Conservation (phyloP, 2,888 invertebrate genomes). For the Neoitamus cyanurus region DNA sequence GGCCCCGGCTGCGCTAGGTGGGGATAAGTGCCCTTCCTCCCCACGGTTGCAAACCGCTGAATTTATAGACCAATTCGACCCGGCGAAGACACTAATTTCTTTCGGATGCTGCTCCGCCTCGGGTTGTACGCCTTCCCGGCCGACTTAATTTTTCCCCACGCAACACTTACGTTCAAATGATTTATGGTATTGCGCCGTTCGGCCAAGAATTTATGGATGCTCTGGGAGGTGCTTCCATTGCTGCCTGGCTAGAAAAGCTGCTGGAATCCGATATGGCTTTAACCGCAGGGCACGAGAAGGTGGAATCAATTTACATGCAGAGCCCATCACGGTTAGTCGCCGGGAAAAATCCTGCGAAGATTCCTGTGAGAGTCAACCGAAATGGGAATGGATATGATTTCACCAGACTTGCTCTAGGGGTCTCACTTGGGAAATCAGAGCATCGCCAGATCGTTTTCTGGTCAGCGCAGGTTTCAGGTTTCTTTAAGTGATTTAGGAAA, state of each 20-base stretch:
- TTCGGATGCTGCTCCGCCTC: not conserved
- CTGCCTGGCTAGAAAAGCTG: not conserved
- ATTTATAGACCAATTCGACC: not conserved
- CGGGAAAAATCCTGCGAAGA: not conserved
- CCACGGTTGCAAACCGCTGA: not conserved
- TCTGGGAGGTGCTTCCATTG: not conserved
- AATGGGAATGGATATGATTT: not conserved
- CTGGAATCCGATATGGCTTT: not conserved
- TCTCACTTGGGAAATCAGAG: not conserved
- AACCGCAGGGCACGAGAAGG: not conserved
- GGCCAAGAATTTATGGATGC: not conserved
- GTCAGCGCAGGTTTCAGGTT: not conserved
- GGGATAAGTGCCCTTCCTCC: not conserved
- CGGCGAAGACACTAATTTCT: not conserved
- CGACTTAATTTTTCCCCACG: not conserved
- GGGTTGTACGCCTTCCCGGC: not conserved
- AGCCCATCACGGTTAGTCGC: not conserved
- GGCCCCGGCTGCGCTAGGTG: not conserved
- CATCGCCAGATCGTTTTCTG: not conserved
- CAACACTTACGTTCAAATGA: not conserved
- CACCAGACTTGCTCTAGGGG: not conserved
- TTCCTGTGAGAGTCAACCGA: not conserved
- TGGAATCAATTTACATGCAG: not conserved
- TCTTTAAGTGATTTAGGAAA: not conserved
- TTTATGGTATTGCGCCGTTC: not conserved